A percentile compares a stretch with the other conserved stretches of the same genome.
These are phyloP conservation scores for Florisuga fusca DNA, from an alignment of 2,797 vertebrate species.

Conservation along the genomic window DNA sequence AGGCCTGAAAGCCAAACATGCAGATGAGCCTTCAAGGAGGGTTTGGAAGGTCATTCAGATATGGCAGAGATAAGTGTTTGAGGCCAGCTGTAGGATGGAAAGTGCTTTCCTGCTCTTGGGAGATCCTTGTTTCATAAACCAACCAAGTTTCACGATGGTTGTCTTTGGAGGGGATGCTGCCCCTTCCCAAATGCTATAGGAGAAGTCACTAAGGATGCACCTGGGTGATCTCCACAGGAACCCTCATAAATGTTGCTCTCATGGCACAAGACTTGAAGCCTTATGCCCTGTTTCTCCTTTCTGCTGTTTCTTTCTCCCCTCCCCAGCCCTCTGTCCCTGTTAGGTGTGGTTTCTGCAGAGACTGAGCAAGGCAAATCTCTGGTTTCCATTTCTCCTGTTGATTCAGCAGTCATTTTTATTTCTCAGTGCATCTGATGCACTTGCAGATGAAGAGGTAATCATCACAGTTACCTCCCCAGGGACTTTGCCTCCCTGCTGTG, in stretches of 20 bases:
- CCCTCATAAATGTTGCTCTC: background rate
- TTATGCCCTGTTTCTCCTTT: slow-evolving; percentile 1
- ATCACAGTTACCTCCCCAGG: background rate
- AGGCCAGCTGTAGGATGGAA: background rate
- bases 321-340: background rate
- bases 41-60: background rate
- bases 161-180: background rate
- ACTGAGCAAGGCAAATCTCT: background rate
- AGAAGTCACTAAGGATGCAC: background rate
- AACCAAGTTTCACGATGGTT: fast-evolving
- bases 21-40: background rate
- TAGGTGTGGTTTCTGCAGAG: background rate
- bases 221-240: background rate
- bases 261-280: background rate
- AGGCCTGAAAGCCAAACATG: background rate
- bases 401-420: slow-evolving; percentile 10
- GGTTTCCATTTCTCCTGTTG: background rate
- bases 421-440: background rate
- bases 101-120: background rate
- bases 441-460: slow-evolving; percentile 11
- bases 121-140: background rate
- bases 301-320: background rate
- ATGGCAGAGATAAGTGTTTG: background rate
- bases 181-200: background rate
- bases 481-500: background rate